phyloP scores from a whole-genome alignment of 2,113 vertebrate genomes.

The Lamprotornis superbus region DNA sequence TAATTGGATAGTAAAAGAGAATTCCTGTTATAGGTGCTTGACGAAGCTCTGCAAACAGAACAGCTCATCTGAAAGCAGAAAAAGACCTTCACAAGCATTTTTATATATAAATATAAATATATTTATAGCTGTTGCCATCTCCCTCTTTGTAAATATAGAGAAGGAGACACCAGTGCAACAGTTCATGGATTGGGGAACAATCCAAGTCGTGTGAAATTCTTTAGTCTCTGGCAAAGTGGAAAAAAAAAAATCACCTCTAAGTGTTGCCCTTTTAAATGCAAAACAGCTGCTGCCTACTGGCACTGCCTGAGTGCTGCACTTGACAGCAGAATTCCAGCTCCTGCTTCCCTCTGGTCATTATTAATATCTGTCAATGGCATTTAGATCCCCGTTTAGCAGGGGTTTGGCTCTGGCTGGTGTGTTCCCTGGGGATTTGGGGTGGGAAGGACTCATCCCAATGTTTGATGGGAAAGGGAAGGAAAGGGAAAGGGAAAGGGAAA shows the following conservation, averaged over 20 bases:
- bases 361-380: neutral
- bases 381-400: neutral
- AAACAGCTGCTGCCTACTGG: conserved; percentile 38
- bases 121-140: conserved; percentile 12
- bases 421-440: neutral
- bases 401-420: neutral
- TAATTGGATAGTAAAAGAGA: neutral
- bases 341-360: conserved; percentile 16
- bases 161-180: conserved; percentile 35
- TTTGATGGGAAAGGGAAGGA: neutral
- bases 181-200: conserved; percentile 12
- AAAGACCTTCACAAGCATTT: neutral
- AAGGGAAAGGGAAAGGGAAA: neutral
- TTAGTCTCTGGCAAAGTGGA: conserved; percentile 18
- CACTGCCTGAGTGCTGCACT: conserved; percentile 1
- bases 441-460: fast-evolving
- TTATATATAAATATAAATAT: neutral
- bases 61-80: neutral
- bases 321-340: conserved; percentile 39
- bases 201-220: neutral
- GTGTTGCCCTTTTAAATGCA: conserved; percentile 1
- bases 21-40: neutral
- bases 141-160: conserved; percentile 18
- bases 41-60: neutral
- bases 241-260: conserved; percentile 23